Evolutionary conservation across 1,140 invertebrate genomes (phyloP).

Genomic region (Drosophila orosa): DNA sequence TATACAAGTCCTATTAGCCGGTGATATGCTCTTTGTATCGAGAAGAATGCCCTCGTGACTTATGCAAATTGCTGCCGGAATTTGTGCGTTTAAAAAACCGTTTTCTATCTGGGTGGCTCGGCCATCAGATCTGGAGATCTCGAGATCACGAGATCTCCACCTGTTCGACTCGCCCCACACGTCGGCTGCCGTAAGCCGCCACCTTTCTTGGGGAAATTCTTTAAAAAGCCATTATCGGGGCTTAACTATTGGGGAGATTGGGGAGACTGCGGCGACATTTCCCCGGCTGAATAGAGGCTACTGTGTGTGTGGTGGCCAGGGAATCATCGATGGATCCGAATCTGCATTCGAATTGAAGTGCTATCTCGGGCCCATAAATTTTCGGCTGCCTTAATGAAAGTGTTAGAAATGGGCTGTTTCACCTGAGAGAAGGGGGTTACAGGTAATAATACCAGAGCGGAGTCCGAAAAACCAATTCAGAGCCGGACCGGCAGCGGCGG

Average conservation of each 20-base stretch:
- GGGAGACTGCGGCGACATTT: conserved; percentile 34
- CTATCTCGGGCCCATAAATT: conserved; percentile 60
- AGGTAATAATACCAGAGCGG: conserved; percentile 17
- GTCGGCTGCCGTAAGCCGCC: conserved; percentile 57
- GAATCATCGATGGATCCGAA: conserved; percentile 20
- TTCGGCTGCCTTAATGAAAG: conserved; percentile 61
- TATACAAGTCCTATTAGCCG: conserved; percentile 48
- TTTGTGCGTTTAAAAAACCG: conserved; percentile 46
- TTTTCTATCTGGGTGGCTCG: conserved; percentile 69
- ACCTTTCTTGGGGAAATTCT: conserved; percentile 58
- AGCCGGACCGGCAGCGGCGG: conserved; percentile 30
- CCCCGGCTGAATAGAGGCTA: conserved; percentile 53
- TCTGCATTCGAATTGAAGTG: conserved; percentile 80
- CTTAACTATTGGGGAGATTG: conserved; percentile 59
- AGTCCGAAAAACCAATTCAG: conserved; percentile 33
- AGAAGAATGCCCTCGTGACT: conserved; percentile 33
- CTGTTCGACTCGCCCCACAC: conserved; percentile 49
- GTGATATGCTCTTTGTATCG: conserved; percentile 32
- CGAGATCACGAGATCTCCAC: conserved; percentile 5
- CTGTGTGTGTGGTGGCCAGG: conserved; percentile 44
- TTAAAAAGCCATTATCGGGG: conserved; percentile 78
- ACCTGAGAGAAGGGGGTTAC: conserved; percentile 3
- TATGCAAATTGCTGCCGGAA: conserved; percentile 65
- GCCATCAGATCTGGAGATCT: background rate
- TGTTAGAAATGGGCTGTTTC: conserved; percentile 70